Conservation (phyloP, 2,888 invertebrate species). For the Neoscelio sp. region DNA sequence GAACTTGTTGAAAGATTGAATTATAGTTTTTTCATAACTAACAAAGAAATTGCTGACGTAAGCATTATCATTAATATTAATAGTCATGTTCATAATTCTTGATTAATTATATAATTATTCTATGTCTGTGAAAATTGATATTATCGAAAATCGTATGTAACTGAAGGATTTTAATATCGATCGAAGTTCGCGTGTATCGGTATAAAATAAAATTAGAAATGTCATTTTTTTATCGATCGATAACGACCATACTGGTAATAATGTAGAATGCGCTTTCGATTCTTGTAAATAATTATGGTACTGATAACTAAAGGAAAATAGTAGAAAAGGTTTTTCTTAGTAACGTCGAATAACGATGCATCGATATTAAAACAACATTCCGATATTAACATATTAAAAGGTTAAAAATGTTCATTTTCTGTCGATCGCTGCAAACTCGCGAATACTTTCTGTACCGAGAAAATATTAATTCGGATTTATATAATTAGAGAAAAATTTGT, state of each 20-base stretch:
- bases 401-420: conserved; percentile 21
- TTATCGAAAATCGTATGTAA: neutral
- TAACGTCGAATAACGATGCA: conserved; percentile 16
- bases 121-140: neutral
- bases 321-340: conserved; percentile 6
- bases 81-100: neutral
- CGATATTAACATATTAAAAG: conserved; percentile 40
- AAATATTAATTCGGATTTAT: conserved; percentile 1
- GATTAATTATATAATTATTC: conserved; percentile 6
- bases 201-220: too few relatives aligned
- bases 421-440: conserved; percentile 5
- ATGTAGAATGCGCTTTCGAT: neutral
- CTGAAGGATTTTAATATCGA: too few relatives aligned
- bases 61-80: conserved; percentile 29
- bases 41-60: conserved; percentile 32
- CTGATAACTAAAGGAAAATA: neutral
- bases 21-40: conserved; percentile 3
- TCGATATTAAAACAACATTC: conserved; percentile 25
- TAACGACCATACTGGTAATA: neutral
- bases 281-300: too few relatives aligned
- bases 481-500: too few relatives aligned
- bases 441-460: too few relatives aligned
- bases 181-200: too few relatives aligned
- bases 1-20: conserved; percentile 28
- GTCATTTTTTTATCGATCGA: too few relatives aligned